phyloP scores from a whole-genome alignment of 2,888 invertebrate genomes.

The Mesorhabditis sp. region DNA sequence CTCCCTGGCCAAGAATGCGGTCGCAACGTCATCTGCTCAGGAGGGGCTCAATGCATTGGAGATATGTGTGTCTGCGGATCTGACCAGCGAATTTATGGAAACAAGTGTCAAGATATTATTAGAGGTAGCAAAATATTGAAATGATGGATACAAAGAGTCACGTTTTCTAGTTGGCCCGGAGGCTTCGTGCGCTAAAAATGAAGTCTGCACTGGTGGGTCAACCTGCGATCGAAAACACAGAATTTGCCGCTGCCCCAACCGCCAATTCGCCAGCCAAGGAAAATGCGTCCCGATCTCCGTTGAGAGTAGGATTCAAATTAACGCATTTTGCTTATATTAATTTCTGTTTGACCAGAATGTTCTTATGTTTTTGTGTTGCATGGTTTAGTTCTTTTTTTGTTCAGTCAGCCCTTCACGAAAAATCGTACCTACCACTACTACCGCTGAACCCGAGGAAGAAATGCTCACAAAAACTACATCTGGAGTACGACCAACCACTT shows the following conservation, averaged over 20 bases:
- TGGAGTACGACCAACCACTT: not conserved
- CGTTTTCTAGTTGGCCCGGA: constrained; percentile 25
- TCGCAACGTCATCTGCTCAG: constrained; percentile 17
- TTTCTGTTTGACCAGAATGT: no score
- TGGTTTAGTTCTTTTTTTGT: no score
- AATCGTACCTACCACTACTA: not conserved
- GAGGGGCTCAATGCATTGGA: constrained; percentile 22
- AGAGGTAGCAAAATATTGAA: constrained; percentile 8
- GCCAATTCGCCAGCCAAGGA: constrained; percentile 9
- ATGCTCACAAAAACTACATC: not conserved
- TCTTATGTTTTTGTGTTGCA: no score
- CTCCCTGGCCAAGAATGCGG: constrained; percentile 16
- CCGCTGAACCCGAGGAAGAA: not conserved
- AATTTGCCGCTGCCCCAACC: constrained; percentile 17
- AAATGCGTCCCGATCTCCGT: constrained; percentile 8
- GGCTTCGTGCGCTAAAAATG: constrained; percentile 31
- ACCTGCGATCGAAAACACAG: constrained; percentile 17
- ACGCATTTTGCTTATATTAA: no score
- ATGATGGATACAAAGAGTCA: not conserved
- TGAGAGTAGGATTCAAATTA: not conserved
- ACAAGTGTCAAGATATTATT: constrained; percentile 5
- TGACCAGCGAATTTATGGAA: constrained; percentile 1
- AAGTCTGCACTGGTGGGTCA: constrained; percentile 26
- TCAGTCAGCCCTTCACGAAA: not conserved
- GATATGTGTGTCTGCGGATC: constrained; percentile 29